Base-by-base conservation (phyloP, 2,888 invertebrate species). In the Malthinus seriepunctatus region DNA sequence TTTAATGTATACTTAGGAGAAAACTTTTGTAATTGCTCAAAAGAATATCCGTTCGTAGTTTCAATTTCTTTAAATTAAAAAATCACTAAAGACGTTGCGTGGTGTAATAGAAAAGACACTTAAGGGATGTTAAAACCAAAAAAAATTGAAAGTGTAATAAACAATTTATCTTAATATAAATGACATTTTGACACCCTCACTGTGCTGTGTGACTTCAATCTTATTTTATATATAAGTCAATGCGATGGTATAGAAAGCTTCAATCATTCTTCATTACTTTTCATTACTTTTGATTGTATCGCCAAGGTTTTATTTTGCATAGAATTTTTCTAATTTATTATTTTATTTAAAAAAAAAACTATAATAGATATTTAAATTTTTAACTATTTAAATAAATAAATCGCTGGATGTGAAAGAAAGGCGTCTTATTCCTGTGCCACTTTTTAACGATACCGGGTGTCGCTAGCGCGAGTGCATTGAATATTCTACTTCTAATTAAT, bases 181-280 rank as follows among this genome's bases (percentile, higher is more conserved):
- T 46, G 52, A 51, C 52, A 35, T 44, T 44, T 52, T 52, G 52
- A 52, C 52, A 52, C 45, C 52, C 45, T 44, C 14, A 45, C 23
- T 23, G n/a, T n/a, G 23, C 23, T 23, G 46, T 52, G 52, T 46
- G 52, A 52, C 52, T 52, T 45, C 33, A 45, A 52, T 52, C 52
- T 52, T 37, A 33, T 52, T 52, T 45, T 52, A 52, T 45, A 23
- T 23, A 23, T 23, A 23, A 23, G 52, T 45, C 42, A 5, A 23
- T 23, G 23, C 47, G 44, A 44, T 55, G 50, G 56, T 59, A 58
- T 59, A 59, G 63, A 48, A 58, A 61, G 47, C 58, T 61, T 63
- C 63, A 58, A 63, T 63, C 63, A 63, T 59, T 63, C 63, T 63
- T 63, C 63, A 63, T 63, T 63, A 63, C 56, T 51, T 46, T 63